A percentile compares a stretch with the other conserved stretches of the same genome.
These are phyloP conservation scores for Xiphorhynchus elegans DNA, from an alignment of 2,113 vertebrate genomes.

Conservation along the genomic window DNA sequence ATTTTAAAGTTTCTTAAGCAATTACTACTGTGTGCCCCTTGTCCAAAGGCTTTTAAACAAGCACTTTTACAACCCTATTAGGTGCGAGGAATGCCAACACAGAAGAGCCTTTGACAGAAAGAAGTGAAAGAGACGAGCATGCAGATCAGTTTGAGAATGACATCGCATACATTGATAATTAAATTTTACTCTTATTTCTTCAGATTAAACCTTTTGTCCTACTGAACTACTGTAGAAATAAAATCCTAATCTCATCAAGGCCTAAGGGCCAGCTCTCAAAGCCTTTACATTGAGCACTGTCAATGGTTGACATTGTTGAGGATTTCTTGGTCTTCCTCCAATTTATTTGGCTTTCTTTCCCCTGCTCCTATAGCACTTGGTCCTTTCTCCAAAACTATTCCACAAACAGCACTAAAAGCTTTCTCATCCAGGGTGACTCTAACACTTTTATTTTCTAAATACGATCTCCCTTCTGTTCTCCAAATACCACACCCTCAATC, in stretches of 20 bases:
- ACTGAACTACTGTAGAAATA: background rate
- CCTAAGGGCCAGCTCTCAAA: background rate
- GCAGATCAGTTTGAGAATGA: background rate
- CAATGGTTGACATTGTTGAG: background rate
- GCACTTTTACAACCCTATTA: slow-evolving; percentile 5
- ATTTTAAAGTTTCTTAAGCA: background rate
- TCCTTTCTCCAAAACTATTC: background rate
- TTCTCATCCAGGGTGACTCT: background rate
- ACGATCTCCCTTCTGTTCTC: background rate
- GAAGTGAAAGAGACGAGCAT: background rate
- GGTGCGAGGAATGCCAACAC: background rate
- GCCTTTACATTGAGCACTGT: background rate
- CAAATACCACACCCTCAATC: background rate
- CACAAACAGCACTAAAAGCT: background rate
- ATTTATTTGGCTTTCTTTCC: background rate
- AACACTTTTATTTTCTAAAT: background rate
- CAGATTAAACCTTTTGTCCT: background rate
- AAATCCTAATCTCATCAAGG: background rate
- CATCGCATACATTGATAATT: slow-evolving; percentile 37
- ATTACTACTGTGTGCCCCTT: background rate
- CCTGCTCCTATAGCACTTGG: rapidly evolving
- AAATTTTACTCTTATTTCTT: background rate
- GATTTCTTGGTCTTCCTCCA: background rate
- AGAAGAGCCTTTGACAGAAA: background rate
- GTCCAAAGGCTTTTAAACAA: background rate